Base-by-base conservation (phyloP, 2,113 vertebrate species). In the Climacteris rufus region DNA sequence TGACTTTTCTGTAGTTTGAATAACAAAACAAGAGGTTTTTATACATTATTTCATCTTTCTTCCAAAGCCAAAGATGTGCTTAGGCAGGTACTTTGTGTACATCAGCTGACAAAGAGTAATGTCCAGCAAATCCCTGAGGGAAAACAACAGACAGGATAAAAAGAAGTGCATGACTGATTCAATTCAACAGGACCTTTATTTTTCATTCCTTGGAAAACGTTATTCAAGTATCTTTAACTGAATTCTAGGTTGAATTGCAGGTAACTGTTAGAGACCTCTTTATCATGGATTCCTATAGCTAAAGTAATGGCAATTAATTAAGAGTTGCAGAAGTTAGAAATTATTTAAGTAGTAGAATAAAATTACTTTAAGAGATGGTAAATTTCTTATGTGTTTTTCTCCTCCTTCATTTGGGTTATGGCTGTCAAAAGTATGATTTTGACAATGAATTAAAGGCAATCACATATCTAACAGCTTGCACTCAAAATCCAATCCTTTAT, bases 291-390 rank as follows among this genome's bases (percentile, higher is more conserved):
- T 95, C 95, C 95, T 94, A 95, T 54, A 77, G 94, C 97, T 92
- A 91, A 57, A 97, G 78, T 97, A 44, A 78, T 97, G 98, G 97
- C 91, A 94, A 96, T 97, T 97, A 97, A 98, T 98, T 98, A 98
- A 98, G 86, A 97, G 89, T 96, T 98, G 86, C 92, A 96, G 94
- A 97, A 96, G 93, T 98, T 98, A 97, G 92, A 94, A 97, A 97
- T 20, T 52, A 97, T 97, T 97, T 94, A 97, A 97, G 75, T 72
- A 91, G 25, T 54, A 59, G 89, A 97, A 97, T 95, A 85, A 98
- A 98, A 98, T 98, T 94, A 93, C 94, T 96, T 92, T 87, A 94
- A 96, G 90, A 96, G 93, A 87, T 96, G 30, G 84, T 69, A 89
- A 90, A 92, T 96, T 97, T 61, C 74, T 95, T 49, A 15, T 92